Evolutionary conservation across 2,113 vertebrate genomes (phyloP).

Genomic region (Diadophis punctatus): DNA sequence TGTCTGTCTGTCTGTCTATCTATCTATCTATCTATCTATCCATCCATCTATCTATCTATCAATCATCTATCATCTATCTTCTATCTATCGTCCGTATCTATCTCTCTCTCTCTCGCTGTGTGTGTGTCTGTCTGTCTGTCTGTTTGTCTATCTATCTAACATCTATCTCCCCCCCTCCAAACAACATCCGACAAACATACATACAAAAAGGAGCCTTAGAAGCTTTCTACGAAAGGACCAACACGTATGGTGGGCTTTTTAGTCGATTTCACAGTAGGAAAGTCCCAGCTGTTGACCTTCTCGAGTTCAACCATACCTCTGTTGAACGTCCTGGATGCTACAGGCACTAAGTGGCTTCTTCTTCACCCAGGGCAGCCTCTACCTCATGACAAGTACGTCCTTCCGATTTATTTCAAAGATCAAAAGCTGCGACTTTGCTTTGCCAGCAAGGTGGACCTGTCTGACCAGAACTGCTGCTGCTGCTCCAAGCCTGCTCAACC

Average conservation of each 20-base stretch:
- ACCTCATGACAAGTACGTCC: neutral
- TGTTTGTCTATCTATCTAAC: too few species aligned
- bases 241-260: neutral
- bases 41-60: too few species aligned
- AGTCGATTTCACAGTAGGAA: neutral
- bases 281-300: neutral
- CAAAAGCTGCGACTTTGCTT: neutral
- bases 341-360: rapidly evolving
- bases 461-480: neutral
- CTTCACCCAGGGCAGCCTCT: neutral
- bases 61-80: too few species aligned
- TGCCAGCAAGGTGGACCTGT: conserved; percentile 2
- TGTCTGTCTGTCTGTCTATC: too few species aligned
- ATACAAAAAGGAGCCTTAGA: neutral
- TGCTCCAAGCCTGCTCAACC: neutral
- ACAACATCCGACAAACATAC: neutral
- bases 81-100: too few species aligned
- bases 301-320: rapidly evolving
- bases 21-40: too few species aligned
- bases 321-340: neutral
- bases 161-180: neutral
- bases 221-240: neutral
- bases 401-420: neutral
- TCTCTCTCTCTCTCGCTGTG: too few species aligned
- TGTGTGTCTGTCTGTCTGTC: too few species aligned